Base-by-base conservation (phyloP, 2,797 vertebrate species). In the Sebastolobus altivelis region DNA sequence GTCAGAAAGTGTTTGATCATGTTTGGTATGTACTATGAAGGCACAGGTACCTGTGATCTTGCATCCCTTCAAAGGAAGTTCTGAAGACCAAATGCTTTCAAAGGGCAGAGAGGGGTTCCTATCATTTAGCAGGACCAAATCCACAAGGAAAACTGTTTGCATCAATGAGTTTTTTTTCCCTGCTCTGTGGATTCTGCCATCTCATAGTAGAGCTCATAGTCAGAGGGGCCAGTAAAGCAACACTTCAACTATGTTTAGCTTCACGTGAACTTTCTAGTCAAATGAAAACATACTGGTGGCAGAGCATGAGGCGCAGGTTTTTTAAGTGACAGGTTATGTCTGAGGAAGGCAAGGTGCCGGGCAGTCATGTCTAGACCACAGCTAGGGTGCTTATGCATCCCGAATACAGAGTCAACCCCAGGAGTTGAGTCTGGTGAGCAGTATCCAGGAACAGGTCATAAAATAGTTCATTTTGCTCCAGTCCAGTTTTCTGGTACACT, bases 1-100 rank as follows among this genome's bases (percentile, higher is more conserved):
- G 84, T 84, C 81, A 66, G 74, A 83, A 77, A 88, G 88, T 71
- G 89, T 94, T 92, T 91, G 90, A 93, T 94, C 90, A 87, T 88
- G 79, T 83, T 85, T 85, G 92, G 90, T 88, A 91, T 91, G 91
- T 81, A 83, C 79, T 85, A 84, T 82, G 74, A 82, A 91, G 86
- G 75, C 86, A 88, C 88, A 87, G 88, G 87, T 89, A 95, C 85
- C 87, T 90, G 88, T 84, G 88, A 91, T 91, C 86, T 87, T 89
- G 76, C 77, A 86, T 82, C 85, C 79, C 85, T 89, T 93, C 91
- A 93, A 93, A 92, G 79, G 77, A 81, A 88, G 79, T 75, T 72
- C 81, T 75, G 49, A 82, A 40, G 82, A 83, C 70, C 61, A 89
- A 86, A 87, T 71, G 66, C 84, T 87, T 92, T 86, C 59, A 79